A percentile compares a stretch with the other conserved stretches of the same genome.
Conservation (phyloP, 2,888 invertebrate species). For the Andrena praecox region DNA sequence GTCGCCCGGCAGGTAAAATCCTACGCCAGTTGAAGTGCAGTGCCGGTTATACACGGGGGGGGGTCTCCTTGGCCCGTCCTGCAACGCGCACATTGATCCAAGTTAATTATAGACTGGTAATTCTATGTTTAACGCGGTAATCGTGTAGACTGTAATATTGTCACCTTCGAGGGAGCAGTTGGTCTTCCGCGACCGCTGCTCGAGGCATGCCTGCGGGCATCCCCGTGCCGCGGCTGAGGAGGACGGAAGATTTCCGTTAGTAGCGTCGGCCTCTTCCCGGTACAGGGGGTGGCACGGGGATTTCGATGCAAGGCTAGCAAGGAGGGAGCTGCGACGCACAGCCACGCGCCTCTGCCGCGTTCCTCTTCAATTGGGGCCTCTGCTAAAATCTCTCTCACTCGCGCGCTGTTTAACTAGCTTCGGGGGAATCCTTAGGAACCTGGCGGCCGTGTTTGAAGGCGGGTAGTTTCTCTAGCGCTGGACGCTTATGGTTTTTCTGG, state of each 20-base stretch:
- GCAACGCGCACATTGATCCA: neutral
- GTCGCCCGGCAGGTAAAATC: neutral
- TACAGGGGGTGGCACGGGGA: conserved; percentile 55
- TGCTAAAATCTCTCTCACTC: neutral
- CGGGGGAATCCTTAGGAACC: neutral
- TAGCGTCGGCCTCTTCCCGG: neutral
- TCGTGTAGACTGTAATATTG: neutral
- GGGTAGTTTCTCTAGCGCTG: no score
- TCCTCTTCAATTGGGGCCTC: neutral
- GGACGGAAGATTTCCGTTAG: neutral
- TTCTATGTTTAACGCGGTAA: neutral
- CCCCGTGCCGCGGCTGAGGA: neutral
- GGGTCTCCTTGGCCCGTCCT: neutral
- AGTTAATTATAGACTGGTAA: neutral
- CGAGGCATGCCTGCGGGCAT: no score
- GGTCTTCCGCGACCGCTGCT: no score
- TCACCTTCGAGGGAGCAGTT: neutral
- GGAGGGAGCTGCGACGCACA: conserved; percentile 26
- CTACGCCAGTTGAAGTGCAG: neutral
- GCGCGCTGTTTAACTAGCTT: neutral
- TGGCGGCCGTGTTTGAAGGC: neutral
- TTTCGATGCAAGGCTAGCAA: conserved; percentile 69
- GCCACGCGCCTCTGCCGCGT: conserved; percentile 35
- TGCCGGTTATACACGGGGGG: neutral
- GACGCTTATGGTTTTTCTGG: no score